phyloP scores from a whole-genome alignment of 2,797 vertebrate genomes.

The Schizothorax lantsangensis region DNA sequence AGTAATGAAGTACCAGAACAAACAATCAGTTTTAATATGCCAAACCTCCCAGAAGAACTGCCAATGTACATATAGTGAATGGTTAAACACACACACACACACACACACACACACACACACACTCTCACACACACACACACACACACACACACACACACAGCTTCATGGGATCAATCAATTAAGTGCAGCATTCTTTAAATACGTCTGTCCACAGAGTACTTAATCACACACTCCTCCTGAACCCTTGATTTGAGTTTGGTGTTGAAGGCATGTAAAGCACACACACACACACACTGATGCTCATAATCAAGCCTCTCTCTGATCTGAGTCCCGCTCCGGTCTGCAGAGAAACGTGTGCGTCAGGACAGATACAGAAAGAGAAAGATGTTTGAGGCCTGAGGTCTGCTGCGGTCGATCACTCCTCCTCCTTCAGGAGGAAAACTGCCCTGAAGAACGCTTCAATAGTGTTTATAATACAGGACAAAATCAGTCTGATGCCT shows the following conservation, averaged over 20 bases:
- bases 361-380: not conserved
- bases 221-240: not conserved
- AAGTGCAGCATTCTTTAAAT: conserved; percentile 16
- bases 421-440: not conserved
- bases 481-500: too few relatives aligned
- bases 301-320: not conserved
- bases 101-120: not conserved
- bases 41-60: not conserved
- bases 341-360: not conserved
- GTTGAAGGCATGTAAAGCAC: not conserved
- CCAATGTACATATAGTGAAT: not conserved
- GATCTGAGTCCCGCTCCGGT: not conserved
- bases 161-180: conserved; percentile 12
- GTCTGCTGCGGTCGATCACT: conserved; percentile 5
- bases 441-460: not conserved
- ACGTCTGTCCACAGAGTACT: conserved; percentile 10
- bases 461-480: not conserved
- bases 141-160: conserved; percentile 16
- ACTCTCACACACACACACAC: not conserved
- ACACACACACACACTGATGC: not conserved
- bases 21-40: not conserved
- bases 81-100: not conserved
- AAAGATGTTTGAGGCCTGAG: conserved; percentile 24
- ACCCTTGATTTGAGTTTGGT: not conserved
- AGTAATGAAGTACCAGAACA: not conserved